A percentile compares a stretch with the other conserved stretches of the same genome.
Conservation (phyloP, 2,888 invertebrate species). For the Chloroclystis v-ata region DNA sequence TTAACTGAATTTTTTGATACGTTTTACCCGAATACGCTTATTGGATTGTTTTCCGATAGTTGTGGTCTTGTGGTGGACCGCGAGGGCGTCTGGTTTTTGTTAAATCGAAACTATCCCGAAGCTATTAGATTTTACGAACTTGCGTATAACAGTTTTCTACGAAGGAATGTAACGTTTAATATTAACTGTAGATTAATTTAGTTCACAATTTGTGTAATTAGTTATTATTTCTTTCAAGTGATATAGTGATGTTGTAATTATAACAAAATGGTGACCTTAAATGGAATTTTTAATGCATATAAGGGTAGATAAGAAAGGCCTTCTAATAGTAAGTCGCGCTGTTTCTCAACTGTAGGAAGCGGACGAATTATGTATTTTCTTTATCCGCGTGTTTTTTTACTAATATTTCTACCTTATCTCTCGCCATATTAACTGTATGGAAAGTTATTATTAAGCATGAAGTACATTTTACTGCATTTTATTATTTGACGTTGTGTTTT, state of each 20-base stretch:
- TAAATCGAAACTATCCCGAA: slow-evolving; percentile 53
- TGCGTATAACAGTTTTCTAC: slow-evolving; percentile 72
- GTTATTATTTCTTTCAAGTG: slow-evolving; percentile 69
- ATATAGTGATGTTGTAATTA: slow-evolving; percentile 68
- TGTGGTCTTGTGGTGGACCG: slow-evolving; percentile 14
- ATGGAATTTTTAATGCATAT: slow-evolving; percentile 72
- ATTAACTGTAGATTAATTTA: slow-evolving; percentile 35
- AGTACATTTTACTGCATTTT: slow-evolving; percentile 52
- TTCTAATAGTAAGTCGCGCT: slow-evolving; percentile 62
- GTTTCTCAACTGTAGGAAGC: slow-evolving; percentile 48
- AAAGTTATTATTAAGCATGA: slow-evolving; percentile 44
- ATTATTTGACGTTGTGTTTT: slow-evolving; percentile 36
- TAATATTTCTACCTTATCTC: slow-evolving; percentile 44
- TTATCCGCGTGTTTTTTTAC: slow-evolving; percentile 37
- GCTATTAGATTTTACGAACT: slow-evolving; percentile 61
- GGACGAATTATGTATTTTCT: slow-evolving; percentile 54
- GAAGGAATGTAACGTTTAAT: slow-evolving; percentile 54
- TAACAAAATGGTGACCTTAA: slow-evolving; percentile 73
- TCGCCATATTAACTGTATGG: slow-evolving; percentile 46
- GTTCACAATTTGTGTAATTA: slow-evolving; percentile 57
- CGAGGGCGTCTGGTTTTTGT: slow-evolving; percentile 21
- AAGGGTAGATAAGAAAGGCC: slow-evolving; percentile 75
- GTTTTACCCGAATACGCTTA: slow-evolving; percentile 28
- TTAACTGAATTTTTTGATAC: slow-evolving; percentile 46
- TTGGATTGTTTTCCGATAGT: slow-evolving; percentile 23